A percentile compares a stretch with the other conserved stretches of the same genome.
Conservation (phyloP, 2,797 vertebrate genomes). For the Alca torda region DNA sequence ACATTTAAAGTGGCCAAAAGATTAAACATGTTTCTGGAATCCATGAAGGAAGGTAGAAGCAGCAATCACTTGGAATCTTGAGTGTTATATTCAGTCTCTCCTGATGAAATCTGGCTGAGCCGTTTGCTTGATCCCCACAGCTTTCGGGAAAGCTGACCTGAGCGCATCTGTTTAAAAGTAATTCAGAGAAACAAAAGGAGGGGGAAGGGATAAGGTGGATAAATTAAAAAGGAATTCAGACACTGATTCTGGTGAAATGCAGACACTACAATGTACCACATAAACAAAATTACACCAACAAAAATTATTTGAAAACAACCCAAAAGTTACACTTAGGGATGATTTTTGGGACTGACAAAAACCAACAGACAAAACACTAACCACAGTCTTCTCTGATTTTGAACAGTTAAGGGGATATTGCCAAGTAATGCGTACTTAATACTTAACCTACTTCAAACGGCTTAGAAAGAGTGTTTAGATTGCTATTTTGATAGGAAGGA, state of each 20-base stretch:
- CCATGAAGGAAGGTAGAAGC: conserved; percentile 58
- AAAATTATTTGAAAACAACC: conserved; percentile 40
- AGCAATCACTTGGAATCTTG: conserved; percentile 83
- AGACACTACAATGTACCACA: conserved; percentile 50
- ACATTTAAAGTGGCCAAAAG: conserved; percentile 67
- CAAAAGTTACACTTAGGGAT: conserved; percentile 26
- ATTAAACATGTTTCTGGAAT: conserved; percentile 66
- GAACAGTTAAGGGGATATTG: not conserved
- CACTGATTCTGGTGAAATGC: conserved; percentile 64
- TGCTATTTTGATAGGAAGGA: not conserved
- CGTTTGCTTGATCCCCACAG: conserved; percentile 96
- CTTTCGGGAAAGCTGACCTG: conserved; percentile 94
- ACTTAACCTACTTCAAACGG: not conserved
- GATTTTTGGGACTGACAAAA: conserved; percentile 37
- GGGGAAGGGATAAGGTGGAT: conserved; percentile 68
- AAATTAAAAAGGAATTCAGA: conserved; percentile 71
- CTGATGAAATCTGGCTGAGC: conserved; percentile 93
- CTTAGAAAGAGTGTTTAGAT: not conserved
- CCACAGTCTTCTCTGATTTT: not conserved
- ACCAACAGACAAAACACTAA: conserved; percentile 9
- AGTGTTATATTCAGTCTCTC: conserved; percentile 94
- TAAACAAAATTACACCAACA: conserved; percentile 47
- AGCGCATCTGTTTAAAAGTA: conserved; percentile 89
- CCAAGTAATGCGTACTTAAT: not conserved
- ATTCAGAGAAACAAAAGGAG: conserved; percentile 74